Evolutionary conservation across 2,797 vertebrate genomes (phyloP).

Genomic region (Sebastes steindachneri): DNA sequence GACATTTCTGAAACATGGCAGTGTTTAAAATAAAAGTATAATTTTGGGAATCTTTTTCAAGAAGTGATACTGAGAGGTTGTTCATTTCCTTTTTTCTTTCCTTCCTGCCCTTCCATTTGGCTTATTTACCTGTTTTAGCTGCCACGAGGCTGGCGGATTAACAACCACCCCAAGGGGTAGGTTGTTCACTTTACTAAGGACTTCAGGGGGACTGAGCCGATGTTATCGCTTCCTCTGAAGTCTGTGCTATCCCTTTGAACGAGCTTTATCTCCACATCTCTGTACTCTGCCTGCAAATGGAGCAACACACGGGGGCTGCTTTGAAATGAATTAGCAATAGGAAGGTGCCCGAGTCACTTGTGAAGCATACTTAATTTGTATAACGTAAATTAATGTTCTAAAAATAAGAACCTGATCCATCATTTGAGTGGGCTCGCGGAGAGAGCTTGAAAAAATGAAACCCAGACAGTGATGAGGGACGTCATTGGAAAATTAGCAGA

Average conservation of each 20-base stretch:
- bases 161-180: constrained; percentile 26
- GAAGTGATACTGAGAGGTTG: neutral
- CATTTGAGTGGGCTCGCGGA: constrained; percentile 4
- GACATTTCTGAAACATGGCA: neutral
- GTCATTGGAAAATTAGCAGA: constrained; percentile 41
- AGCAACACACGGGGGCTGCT: constrained; percentile 57
- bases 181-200: constrained; percentile 58
- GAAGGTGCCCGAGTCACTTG: constrained; percentile 52
- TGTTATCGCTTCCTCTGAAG: constrained; percentile 70
- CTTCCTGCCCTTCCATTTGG: constrained; percentile 8
- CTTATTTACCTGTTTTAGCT: constrained; percentile 60
- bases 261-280: constrained; percentile 70
- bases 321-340: constrained; percentile 68
- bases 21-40: neutral
- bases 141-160: constrained; percentile 45
- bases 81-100: constrained; percentile 3
- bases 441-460: constrained; percentile 39
- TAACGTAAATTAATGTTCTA: constrained; percentile 54
- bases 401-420: constrained; percentile 53
- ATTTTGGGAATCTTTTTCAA: neutral
- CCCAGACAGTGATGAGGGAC: constrained; percentile 40
- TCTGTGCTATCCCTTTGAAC: constrained; percentile 72
- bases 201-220: constrained; percentile 53
- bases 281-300: constrained; percentile 51
- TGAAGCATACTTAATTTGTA: constrained; percentile 58